Base-by-base conservation (phyloP, 1,140 invertebrate genomes). In the Leptinotarsa texana region DNA sequence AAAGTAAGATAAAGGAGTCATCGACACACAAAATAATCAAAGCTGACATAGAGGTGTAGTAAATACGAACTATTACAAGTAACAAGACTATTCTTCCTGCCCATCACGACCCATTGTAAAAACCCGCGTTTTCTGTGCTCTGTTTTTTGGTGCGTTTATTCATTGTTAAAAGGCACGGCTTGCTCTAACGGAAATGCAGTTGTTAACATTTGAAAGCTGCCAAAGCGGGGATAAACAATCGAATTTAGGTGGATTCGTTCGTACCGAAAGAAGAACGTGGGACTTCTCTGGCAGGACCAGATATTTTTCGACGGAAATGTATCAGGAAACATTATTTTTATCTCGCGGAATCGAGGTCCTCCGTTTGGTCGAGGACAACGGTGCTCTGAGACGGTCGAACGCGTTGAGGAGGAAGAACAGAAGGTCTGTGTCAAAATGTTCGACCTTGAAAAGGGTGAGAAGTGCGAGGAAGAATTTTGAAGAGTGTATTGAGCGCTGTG, bases 331-430 rank as follows among this genome's bases (percentile, higher is more conserved):
- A 69, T 67, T 73, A 63, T 65, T 61, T 65, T 51, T 71, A 22
- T 61, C 71, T 33, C 62, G 74, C n/a, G 69, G 42, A 5, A 49
- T 71, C 22, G 21, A 69, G 42, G 74, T 57, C n/a, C 42, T 72
- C 15, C 6, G 62, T 22, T 13, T 74, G 17, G 18, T 49, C 13
- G 33, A 65, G 21, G 62, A 73, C 22, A 62, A 72, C 21, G 78
- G 79, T 61, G 18, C 65, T 69, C 78, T 82, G 18, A 69, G 74
- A 66, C 73, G 81, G 68, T 79, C 77, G 1, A 80, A 81, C 69
- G 79, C 80, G 18, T 79, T 81, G 66, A 72, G 76, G 67, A 77
- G 66, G 63, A 49, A 42, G 24, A 49, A 72, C 3, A 72, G 70
- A 21, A 67, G 74, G 21, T 49, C 68, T 5, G 21, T 71, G 70